Base-by-base conservation (phyloP, 2,888 invertebrate species). In the Hyposoter didymator region DNA sequence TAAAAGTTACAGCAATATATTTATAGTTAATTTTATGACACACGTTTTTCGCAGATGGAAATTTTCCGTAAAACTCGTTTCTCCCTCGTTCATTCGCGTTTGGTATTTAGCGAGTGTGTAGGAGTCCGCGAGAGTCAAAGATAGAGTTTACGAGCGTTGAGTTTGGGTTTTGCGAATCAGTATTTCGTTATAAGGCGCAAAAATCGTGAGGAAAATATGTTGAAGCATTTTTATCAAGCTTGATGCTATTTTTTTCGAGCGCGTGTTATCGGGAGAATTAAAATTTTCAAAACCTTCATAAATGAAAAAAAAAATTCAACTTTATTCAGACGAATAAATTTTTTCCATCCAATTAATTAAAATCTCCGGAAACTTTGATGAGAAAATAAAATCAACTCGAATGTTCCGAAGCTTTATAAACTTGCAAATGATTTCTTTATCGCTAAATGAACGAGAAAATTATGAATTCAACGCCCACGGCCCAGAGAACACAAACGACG, bases 81-180 rank as follows among this genome's bases (percentile, higher is more conserved):
- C 17, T 64, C 39, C n/a, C 17, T 62, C 22, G 47, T 72, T 17
- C 17, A 39, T 64, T 39, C 66, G 17, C 28, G 12, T 47, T 75
- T 43, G 59, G 75, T 59, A 67, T 81, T 49, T 59, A 39, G 59
- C 22, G 55, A 59, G 45, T 47, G 59, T 47, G 74, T 74, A 82
- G 70, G 62, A 82, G 75, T 62, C n/a, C 72, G 75, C 72, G 78
- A 35, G 47, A 74, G 85, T 87, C 87, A 87, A 87, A 87, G 87
- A 87, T 85, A 87, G 86, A 85, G 79, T 78, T 87, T 85, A 79
- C 69, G 84, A 84, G 49, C 52, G 7, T 19, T 0, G 80, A 73
- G 72, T 64, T 52, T 45, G 10, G 47, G 7, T 62, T 35, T 43
- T 28, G n/a, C 70, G 72, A 39, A 66, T 32, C 43, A 47, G 66